Base-by-base conservation (phyloP, 92 coral and sea anemone genomes). In the Epizoanthus illoricatus region DNA sequence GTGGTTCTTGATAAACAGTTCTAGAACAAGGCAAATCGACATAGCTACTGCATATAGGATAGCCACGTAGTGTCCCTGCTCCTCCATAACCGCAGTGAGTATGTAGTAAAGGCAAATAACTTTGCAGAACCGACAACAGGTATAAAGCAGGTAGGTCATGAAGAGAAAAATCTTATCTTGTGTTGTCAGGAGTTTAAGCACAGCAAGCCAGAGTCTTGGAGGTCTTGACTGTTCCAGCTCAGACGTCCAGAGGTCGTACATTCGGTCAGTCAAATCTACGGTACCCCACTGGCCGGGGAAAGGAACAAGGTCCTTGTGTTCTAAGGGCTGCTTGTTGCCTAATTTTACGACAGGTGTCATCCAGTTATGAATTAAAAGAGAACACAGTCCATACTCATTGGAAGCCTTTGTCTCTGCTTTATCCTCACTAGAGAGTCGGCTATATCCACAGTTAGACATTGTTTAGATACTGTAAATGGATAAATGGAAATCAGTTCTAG, bases 1-100 rank as follows among this genome's bases (percentile, higher is more conserved):
- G 24, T 61, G 65, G 65, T 61, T 61, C 65, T 61, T 61, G 24
- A 61, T 11, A 61, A 61, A 61, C 65, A 61, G 65, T 61, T 61
- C 65, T 6, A 61, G 20, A 18, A 61, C 18, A 18, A 18, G 19
- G 24, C 18, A 61, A 7, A 18, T 20, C 65, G 65, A 61, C 24
- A 61, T 18, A 18, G 65, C 65, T 20, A 20, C 65, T 18, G 21
- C 65, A 61, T 61, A 61, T 18, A 61, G 5, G 24, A 61, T 5
- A 11, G 65, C 20, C 65, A 61, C 15, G 24, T 4, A 4, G 2
- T 3, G 24, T 20, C 65, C 24, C 24, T 5, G 20, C 65, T 1
- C 65, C 11, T 61, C 24, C 65, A 12, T 61, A 18, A 61, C 8
- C 65, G 12, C 65, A 3, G 65, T 61, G 21, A 61, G 24, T 20